Conservation (phyloP, 2,113 vertebrate species). For the Poeciliopsis retropinna region DNA sequence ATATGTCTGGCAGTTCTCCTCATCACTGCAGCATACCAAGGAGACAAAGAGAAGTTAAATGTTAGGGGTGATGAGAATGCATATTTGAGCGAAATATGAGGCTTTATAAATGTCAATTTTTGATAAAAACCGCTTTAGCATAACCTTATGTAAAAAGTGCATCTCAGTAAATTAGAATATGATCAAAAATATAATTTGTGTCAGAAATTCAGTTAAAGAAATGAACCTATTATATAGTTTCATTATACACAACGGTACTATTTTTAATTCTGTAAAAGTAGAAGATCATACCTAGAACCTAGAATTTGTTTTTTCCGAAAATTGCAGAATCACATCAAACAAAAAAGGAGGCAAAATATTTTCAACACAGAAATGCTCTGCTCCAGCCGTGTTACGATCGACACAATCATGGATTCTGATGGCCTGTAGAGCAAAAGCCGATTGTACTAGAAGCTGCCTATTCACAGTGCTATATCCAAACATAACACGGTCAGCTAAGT, state of each 20-base stretch:
- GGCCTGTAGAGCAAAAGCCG: too few species aligned
- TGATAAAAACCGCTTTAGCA: not conserved
- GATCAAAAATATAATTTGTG: not conserved
- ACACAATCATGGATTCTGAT: too few species aligned
- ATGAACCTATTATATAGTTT: not conserved
- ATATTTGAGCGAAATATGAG: not conserved
- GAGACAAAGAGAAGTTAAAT: conserved; percentile 16
- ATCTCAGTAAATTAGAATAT: not conserved
- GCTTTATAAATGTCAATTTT: not conserved
- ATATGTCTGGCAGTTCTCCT: conserved; percentile 42
- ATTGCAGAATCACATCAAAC: not conserved
- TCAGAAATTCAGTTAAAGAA: not conserved
- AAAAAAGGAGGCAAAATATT: not conserved
- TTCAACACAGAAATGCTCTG: too few species aligned
- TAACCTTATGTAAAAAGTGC: not conserved
- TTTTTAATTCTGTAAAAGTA: not conserved
- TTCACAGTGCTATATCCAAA: too few species aligned
- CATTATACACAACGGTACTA: not conserved
- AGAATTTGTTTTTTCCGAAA: not conserved
- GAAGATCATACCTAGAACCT: not conserved
- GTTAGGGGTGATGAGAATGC: not conserved
- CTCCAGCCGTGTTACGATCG: too few species aligned
- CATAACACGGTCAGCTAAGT: too few species aligned
- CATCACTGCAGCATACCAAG: conserved; percentile 24
- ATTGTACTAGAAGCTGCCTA: too few species aligned